Percentiles rank a stretch among this genome's conserved stretches.
phyloP scores from a whole-genome alignment of 30 jellyfish, hydroid and myxozoan genomes.

The Turritopsis dohrnii region DNA sequence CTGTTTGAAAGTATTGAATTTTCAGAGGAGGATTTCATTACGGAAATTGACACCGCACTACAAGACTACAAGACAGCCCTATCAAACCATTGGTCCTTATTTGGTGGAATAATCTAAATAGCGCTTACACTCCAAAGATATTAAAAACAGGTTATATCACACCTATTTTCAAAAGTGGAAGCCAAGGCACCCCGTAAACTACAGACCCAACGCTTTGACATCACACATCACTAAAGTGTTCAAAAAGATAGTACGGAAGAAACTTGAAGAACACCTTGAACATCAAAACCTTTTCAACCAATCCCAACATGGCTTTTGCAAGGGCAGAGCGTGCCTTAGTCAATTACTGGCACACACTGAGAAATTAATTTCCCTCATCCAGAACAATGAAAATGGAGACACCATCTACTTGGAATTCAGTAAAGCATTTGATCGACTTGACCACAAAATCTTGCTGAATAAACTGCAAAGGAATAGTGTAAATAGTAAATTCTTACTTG shows the following conservation, averaged over 20 bases:
- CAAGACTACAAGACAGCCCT: no score
- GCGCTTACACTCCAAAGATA: background rate
- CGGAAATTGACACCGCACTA: no score
- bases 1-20: no score
- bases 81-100: background rate
- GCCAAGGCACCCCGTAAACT: conserved; percentile 14
- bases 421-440: conserved; percentile 25
- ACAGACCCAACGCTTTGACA: conserved; percentile 30
- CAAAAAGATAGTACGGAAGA: conserved; percentile 14
- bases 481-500: background rate
- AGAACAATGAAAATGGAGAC: conserved; percentile 7
- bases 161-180: background rate
- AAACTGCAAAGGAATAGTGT: background rate
- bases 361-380: background rate
- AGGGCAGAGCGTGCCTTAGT: conserved; percentile 27
- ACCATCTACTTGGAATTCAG: conserved; percentile 22
- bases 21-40: no score
- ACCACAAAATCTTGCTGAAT: background rate
- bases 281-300: background rate
- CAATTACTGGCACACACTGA: conserved; percentile 22
- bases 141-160: background rate
- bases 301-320: conserved; percentile 22
- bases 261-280: no score
- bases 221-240: conserved; percentile 20
- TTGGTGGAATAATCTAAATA: background rate